Evolutionary conservation across 1,140 invertebrate species (phyloP), one percentile per base, ranked within the genome.

Genomic region (Drosophila lacteicornis): DNA sequence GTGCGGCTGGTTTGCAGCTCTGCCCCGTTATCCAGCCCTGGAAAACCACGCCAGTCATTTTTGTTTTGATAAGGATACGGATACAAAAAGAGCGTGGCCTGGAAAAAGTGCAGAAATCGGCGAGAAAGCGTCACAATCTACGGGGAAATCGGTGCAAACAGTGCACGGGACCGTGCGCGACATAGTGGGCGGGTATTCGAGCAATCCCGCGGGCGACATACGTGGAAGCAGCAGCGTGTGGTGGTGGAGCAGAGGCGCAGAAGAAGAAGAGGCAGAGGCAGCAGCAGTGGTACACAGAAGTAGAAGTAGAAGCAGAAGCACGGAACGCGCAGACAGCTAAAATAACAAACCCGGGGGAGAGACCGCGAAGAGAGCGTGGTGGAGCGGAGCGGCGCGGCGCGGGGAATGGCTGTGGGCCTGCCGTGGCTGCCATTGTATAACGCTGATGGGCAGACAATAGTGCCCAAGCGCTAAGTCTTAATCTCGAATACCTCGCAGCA

Each of bases 31-130:
- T 66, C 45, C 65, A 46, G 75, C 86, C 73, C 86, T 91, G 77
- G 79, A 82, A 91, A 91, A 91, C 91, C 90, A 92, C 91, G 91
- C 91, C 86, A 91, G 88, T 91, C 91, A 92, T 84, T 92, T 91
- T 92, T 92, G 91, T 92, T 92, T 92, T 92, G 91, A 92, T 92
- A 92, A 92, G 91, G 87, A 92, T 91, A 92, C 82, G 75, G 76
- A 78, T 77, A 78, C 55, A 86, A 86, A 86, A 87, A 82, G 80
- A 86, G 82, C 82, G 82, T 86, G 83, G 83, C 71, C 74, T 87
- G 77, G 67, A 75, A 83, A 87, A 83, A 79, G 68, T 84, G 81
- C 79, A 68, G 59, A 86, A 71, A 76, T 58, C 60, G 66, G 43
- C 69, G 47, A 71, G 80, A 79, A 86, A 79, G 62, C 74, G 6